phyloP scores from a whole-genome alignment of 2,113 vertebrate genomes.

The Merops nubicus region DNA sequence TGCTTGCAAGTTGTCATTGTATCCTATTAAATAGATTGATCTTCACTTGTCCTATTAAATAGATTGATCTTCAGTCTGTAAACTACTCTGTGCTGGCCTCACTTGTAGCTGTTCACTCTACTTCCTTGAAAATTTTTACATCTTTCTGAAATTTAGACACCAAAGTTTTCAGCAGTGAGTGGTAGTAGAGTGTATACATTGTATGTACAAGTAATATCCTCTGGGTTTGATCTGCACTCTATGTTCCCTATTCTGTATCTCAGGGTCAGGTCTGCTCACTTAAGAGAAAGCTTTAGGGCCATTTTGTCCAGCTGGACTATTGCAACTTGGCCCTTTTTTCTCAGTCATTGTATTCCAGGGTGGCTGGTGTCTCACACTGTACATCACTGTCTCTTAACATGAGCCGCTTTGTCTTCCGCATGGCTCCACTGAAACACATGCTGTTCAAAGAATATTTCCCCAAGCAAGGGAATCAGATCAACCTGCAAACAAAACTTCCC shows the following conservation, averaged over 20 bases:
- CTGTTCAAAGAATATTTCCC: background rate
- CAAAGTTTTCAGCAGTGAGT: background rate
- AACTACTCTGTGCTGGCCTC: conserved; percentile 7
- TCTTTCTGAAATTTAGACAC: background rate
- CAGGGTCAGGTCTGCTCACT: background rate
- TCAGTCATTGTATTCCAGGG: background rate
- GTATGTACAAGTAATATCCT: background rate
- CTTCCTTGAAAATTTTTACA: background rate
- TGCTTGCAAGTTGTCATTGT: conserved; percentile 2
- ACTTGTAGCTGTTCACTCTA: background rate
- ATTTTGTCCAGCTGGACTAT: background rate
- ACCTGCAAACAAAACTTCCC: background rate
- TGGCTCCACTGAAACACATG: background rate
- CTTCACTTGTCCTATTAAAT: conserved; percentile 31
- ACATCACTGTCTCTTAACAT: background rate
- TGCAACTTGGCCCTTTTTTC: background rate
- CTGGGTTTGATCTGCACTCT: background rate
- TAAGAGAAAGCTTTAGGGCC: background rate
- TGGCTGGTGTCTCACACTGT: background rate
- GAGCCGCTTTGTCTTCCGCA: background rate
- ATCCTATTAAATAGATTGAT: conserved; percentile 4
- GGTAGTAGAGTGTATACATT: background rate
- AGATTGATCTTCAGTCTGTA: background rate
- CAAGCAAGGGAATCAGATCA: background rate
- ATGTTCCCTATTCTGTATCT: background rate